Evolutionary conservation across 2,888 invertebrate genomes (phyloP), one percentile per base, ranked within the genome.

Genomic region (Leptinotarsa rubiginosa): DNA sequence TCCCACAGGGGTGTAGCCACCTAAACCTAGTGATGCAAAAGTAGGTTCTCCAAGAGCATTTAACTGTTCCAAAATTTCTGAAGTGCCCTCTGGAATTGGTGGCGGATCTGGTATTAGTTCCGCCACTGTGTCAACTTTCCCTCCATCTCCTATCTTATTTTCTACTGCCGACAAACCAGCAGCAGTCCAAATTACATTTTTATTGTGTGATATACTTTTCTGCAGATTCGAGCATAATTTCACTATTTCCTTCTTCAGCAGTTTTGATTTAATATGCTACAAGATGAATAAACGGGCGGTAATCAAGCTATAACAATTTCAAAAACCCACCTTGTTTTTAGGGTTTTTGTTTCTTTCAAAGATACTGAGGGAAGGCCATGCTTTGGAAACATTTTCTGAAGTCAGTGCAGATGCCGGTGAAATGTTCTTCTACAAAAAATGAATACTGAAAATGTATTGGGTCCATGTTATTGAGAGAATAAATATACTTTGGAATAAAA

Each of bases 1-100:
- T 0, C 98, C 97, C 1, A 94, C 90, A 0, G 98, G 98, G 18
- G 91, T 89, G 92, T 93, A 95, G 41, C 95, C 93, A 2, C 95
- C 96, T 22, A 98, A 89, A 0, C 97, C 97, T 65, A 97, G 86
- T 73, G 95, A 94, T 0, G 91, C 90, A 82, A 97, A 92, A 0
- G 95, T 91, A 1, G 95, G 93, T 85, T 97, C 97, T 12, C 93
- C 94, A 12, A 87, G 83, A 22, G 84, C 85, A 78, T 87, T 85
- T n/a, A 87, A n/a, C 54, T 85, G 82, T 66, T 80, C 84, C 56
- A 85, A 65, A 47, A 84, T 76, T 73, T 86, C 84, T 54, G 81
- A 81, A 10, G 81, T 75, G n/a, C 86, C 84, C 50, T 86, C 85
- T 16, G 87, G 86, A 72, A 88, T 85, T 7, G 83, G 81, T 25